Evolutionary conservation across 1,140 invertebrate species (phyloP).

Genomic region (Armadillidium nasatum): DNA sequence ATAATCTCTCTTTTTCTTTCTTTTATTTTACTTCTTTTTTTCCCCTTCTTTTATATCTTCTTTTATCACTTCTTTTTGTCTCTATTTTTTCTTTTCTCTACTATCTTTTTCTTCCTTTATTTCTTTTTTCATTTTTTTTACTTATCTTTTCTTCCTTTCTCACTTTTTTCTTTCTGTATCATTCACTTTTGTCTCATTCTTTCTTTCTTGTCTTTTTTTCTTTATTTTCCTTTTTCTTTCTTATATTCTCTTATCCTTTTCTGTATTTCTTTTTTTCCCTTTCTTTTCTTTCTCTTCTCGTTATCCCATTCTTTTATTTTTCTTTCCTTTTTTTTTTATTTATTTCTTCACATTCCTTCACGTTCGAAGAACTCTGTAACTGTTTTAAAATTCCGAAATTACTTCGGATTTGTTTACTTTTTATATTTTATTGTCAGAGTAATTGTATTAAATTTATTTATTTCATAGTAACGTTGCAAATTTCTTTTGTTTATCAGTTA

Average conservation of each 20-base stretch:
- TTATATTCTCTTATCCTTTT: no score
- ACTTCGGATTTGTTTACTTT: no score
- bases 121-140: no score
- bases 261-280: no score
- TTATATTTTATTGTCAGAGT: no score
- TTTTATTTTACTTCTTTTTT: not conserved
- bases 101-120: not conserved
- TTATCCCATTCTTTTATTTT: not conserved
- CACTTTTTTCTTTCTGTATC: not conserved
- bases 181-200: constrained; percentile 2
- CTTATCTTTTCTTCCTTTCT: not conserved
- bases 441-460: no score
- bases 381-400: no score
- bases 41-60: not conserved
- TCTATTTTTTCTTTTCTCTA: not conserved
- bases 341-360: not conserved
- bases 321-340: not conserved
- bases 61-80: not conserved
- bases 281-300: no score
- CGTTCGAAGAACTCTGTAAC: not conserved
- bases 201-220: not conserved
- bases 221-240: not conserved
- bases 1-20: not conserved
- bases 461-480: no score
- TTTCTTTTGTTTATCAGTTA: no score